Base-by-base conservation (phyloP, 2,113 vertebrate species). In the Dicerorhinus sumatrensis region DNA sequence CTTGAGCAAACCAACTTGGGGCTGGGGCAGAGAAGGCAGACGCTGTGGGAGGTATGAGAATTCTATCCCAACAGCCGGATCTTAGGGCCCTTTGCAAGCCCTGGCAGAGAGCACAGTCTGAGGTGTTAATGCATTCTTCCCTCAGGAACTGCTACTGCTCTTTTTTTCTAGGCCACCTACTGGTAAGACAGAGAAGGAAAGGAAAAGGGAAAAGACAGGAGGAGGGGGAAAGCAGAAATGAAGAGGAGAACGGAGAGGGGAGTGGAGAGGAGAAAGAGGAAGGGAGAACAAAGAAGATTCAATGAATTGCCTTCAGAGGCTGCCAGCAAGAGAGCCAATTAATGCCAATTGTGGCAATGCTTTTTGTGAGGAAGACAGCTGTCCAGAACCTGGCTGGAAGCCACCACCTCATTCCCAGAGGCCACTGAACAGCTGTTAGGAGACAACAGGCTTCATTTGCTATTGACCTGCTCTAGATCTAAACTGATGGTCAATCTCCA, bases 1-100 rank as follows among this genome's bases (percentile, higher is more conserved):
- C 97, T 96, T 94, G 54, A 96, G 89, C 54, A 96, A 94, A 97
- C 75, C 87, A 92, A 33, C 31, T 16, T 48, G 14, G 79, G 75
- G 51, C 81, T 93, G 46, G 93, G n/a, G 70, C 63, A 54, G 36
- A 6, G 82, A 56, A 83, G 39, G 72, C 8, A 0, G 42, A 8
- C 33, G 0, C 93, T 25, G 81, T 82, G 94, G 89, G 94, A 75
- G 91, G 89, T 29, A 23, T 10, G 36, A 76, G 39, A 36, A 2
- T 80, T 76, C 56, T 29, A 16, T 70, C 75, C 92, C 82, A 75
- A 16, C 18, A 81, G 62, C 62, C 13, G 8, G 42, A 23, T 77
- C 48, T 6, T 65, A 39, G 77, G 65, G 60, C 76, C n/a, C n/a
- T 67, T 9, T 8, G 56, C 73, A 84, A 89, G 80, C 27, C 2